Percentiles rank a stretch among this genome's conserved stretches.
phyloP scores from a whole-genome alignment of 1,140 invertebrate genomes.

The Diploscapter pachys region DNA sequence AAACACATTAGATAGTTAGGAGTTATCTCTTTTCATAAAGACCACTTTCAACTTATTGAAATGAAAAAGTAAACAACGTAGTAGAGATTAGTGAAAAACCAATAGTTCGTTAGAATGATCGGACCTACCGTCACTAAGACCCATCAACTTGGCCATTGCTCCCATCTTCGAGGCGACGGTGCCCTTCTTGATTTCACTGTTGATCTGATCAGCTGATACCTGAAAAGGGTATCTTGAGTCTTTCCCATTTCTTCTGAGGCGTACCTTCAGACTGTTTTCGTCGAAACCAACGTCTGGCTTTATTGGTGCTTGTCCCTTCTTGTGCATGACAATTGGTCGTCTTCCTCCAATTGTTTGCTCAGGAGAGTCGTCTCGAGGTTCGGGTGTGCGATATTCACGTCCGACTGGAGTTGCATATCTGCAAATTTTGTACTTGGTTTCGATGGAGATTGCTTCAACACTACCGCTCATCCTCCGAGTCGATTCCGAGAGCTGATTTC shows the following conservation, averaged over 20 bases:
- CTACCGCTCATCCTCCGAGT: slow-evolving; percentile 9
- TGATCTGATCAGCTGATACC: too few relatives aligned
- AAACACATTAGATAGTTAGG: too few relatives aligned
- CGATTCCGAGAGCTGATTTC: slow-evolving; percentile 13
- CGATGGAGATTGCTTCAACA: too few relatives aligned
- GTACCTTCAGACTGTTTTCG: slow-evolving; percentile 9
- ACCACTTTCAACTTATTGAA: too few relatives aligned
- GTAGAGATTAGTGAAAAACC: too few relatives aligned
- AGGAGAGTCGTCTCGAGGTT: slow-evolving; percentile 22
- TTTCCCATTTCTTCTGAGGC: slow-evolving; percentile 21
- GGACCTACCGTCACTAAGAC: slow-evolving; percentile 9
- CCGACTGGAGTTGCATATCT: not conserved
- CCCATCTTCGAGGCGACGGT: not conserved
- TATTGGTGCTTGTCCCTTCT: slow-evolving; percentile 2
- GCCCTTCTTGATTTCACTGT: slow-evolving; percentile 15
- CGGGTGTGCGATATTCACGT: slow-evolving; percentile 9
- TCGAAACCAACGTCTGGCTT: slow-evolving; percentile 15
- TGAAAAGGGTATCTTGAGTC: too few relatives aligned
- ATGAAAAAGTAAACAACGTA: too few relatives aligned
- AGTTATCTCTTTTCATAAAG: too few relatives aligned
- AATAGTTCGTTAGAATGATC: too few relatives aligned
- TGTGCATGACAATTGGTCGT: slow-evolving; percentile 20
- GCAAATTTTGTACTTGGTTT: too few relatives aligned
- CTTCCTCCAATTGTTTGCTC: slow-evolving; percentile 14
- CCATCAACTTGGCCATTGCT: slow-evolving; percentile 16